Evolutionary conservation across 2,888 invertebrate species (phyloP), one percentile per base, ranked within the genome.

Genomic region (Cistogaster globosa): DNA sequence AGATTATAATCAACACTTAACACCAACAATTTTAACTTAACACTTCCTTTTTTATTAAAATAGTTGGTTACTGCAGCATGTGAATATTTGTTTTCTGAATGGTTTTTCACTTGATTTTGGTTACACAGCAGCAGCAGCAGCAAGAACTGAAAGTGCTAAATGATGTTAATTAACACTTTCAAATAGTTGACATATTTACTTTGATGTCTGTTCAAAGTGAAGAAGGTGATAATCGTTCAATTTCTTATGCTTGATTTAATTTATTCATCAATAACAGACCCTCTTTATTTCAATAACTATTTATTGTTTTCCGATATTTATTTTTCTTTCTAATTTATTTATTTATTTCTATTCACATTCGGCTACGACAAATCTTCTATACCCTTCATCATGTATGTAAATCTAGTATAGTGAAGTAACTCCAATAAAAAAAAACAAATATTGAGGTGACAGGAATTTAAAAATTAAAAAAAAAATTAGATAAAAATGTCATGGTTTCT

Each of bases 181-280:
- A 16, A 68, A 58, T 53, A 53, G 84, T 51, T 84, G 84, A 71
- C 80, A 80, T 80, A 67, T 84, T 76, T 75, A 58, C 65, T 79
- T 79, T 63, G 32, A 62, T 75, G 18, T 69, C 48, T 57, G 26
- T 51, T 69, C 22, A 65, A 51, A 38, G 51, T 51, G 16, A 18
- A 63, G 63, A 48, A 36, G 45, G 53, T 57, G 63, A 75, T 75
- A 75, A 76, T 76, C 63, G 69, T 63, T 57, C 20, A 75, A 75
- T 81, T 63, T 82, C 63, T 42, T 42, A 76, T 76, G 82, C 69
- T 71, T 69, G 76, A 82, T 51, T 82, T 76, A 80, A 74, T 80
- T 12, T 45, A 60, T 74, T 80, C 65, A 80, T 53, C 12, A 57
- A 48, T 38, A 42, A 67, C 36, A 45, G 26, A 18, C 12, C 53